phyloP scores from a whole-genome alignment of 2,888 invertebrate species.

The Lithophane semibrunnea region DNA sequence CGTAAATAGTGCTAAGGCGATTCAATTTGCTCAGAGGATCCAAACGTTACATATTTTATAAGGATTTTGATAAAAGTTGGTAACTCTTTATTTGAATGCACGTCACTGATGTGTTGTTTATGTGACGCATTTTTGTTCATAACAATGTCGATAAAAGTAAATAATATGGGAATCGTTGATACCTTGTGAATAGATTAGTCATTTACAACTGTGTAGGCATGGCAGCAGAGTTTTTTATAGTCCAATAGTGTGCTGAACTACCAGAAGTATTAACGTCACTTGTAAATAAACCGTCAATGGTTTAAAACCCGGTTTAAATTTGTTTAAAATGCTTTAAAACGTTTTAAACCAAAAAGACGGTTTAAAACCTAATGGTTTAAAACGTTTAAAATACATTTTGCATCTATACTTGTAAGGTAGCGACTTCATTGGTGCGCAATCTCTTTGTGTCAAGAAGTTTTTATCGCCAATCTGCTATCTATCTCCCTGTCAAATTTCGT shows the following conservation, averaged over 20 bases:
- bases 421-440: neutral
- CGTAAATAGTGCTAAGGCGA: constrained; percentile 69
- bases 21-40: constrained; percentile 70
- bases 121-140: neutral
- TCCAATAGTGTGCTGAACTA: neutral
- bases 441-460: no score
- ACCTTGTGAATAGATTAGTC: neutral
- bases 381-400: no score
- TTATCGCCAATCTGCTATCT: no score
- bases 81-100: constrained; percentile 14
- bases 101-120: neutral
- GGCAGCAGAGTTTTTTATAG: neutral
- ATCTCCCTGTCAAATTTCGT: no score
- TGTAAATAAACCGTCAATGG: no score
- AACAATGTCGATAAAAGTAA: neutral
- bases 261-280: neutral
- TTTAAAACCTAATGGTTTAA: no score
- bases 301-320: no score
- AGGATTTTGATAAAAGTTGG: constrained; percentile 47
- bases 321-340: no score
- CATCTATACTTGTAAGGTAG: neutral
- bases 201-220: neutral
- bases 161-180: neutral
- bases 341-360: no score
- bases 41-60: constrained; percentile 60